phyloP scores from a whole-genome alignment of 2,888 invertebrate genomes.

The Cyclophora punctaria region DNA sequence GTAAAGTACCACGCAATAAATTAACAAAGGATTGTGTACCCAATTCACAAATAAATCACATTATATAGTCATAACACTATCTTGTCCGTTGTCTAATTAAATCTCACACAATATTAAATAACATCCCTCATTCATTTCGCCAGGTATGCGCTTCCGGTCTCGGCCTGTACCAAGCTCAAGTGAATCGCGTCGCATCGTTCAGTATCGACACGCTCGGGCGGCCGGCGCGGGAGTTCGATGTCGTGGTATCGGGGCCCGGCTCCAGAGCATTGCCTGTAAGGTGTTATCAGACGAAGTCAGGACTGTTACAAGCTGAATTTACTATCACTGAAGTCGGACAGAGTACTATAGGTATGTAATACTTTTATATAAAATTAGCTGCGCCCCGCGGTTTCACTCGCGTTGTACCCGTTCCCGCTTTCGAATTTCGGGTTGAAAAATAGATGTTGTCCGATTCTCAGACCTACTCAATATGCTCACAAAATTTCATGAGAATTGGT shows the following conservation, averaged over 20 bases:
- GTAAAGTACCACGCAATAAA: no score
- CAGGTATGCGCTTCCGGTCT: constrained; percentile 83
- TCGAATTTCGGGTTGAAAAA: no score
- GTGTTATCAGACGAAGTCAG: constrained; percentile 97
- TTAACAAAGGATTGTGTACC: no score
- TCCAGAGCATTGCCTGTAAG: constrained; percentile 89
- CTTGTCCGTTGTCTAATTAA: no score
- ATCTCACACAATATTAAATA: background rate
- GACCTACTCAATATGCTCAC: no score
- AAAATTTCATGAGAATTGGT: no score
- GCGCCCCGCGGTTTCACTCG: no score
- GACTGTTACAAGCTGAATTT: constrained; percentile 95
- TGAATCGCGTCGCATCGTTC: constrained; percentile 88
- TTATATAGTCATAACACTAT: no score
- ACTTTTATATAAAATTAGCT: background rate
- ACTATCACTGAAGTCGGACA: constrained; percentile 85
- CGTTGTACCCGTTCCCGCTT: no score
- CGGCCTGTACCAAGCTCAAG: constrained; percentile 89
- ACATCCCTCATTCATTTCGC: background rate
- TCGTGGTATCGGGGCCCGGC: constrained; percentile 88
- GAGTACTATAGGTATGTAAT: constrained; percentile 75
- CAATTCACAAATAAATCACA: no score
- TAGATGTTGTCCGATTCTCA: no score
- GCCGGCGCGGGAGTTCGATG: constrained; percentile 91
- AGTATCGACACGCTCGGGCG: constrained; percentile 91